Evolutionary conservation across 2,113 vertebrate species (phyloP), one percentile per base, ranked within the genome.

Genomic region (Pterocles burchelli): DNA sequence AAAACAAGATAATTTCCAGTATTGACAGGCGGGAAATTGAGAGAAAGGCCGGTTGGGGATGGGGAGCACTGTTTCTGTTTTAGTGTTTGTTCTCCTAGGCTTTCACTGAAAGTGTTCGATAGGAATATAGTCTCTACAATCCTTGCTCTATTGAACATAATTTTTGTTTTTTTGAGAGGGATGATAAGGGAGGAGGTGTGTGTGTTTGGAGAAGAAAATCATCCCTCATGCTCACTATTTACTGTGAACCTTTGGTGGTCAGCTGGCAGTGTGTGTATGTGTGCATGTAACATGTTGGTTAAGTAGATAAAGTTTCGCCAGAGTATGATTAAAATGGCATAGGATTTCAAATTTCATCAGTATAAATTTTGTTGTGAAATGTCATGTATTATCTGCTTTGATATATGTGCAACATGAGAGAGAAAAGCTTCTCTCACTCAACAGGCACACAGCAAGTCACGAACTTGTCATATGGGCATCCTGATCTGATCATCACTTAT

Each of bases 11-110:
- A 16, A 5, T 80, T 86, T 77, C 33, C 34, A 48, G 17, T 74
- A 65, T 28, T 78, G 34, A 43, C 15, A 13, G 17, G 11, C 19
- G 22, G 12, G 20, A 33, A 65, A 17, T 6, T 25, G 11, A 0
- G 3, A 0, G 0, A 2, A 0, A 1, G 7, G 7, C 7, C 3
- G 10, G 2, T 41, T 8, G 12, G 6, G 9, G 14, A 13, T 31
- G 6, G 3, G 38, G 38, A 41, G 10, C 38, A 41, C 38, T n/a
- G 12, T 76, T 71, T 19, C 18, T 85, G 21, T 15, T 87, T 36
- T 36, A 77, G 6, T 70, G 18, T 49, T 72, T 52, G 5, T 52
- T 81, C 38, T 76, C 46, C 19, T 66, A 46, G 24, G 5, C 7
- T 71, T 88, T 70, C 25, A 21, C 8, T 72, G 38, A 5, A 54